Evolutionary conservation across 2,113 vertebrate species (phyloP), one percentile per base, ranked within the genome.

Genomic region (Mus pahari): DNA sequence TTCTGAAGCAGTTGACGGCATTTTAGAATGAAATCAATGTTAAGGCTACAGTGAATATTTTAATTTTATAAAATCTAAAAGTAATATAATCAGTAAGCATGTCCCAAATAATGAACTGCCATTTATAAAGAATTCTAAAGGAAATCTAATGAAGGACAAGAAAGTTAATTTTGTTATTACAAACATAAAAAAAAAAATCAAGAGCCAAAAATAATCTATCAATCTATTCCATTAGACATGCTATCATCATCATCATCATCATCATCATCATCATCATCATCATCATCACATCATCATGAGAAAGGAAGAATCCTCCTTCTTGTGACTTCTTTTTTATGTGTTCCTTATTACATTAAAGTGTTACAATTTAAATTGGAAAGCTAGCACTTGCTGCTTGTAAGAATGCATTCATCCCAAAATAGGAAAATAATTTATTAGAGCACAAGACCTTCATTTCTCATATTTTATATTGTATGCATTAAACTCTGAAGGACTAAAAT

Each of bases 101-200:
- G 77, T 60, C 53, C 13, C n/a, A 74, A 91, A 86, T 89, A 94
- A 83, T 45, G 68, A 96, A 92, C 24, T 84, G 39, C 2, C 36
- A 92, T 68, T 94, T 96, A 82, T 50, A 12, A 13, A 48, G 12
- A 24, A 24, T 24, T 68, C 33, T 22, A 39, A 55, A 91, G 12
- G 79, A 82, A 94, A 94, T 64, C 55, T 55, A 87, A 78, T 3
- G 66, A 90, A 95, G 14, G 22, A 89, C 7, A 68, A 71, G 55
- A 90, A 89, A 96, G 42, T 24, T 94, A 39, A 94, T 86, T 92
- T 94, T 55, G 86, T 42, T 83, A 60, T 95, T 48, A 17, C 7
- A 92, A 70, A 64, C n/a, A 83, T 62, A 92, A 70, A 0, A 50
- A 28, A 92, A 70, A 0, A 50, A 28, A 91, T 55, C 13, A 93